Base-by-base conservation (phyloP, 2,888 invertebrate species). In the Rotaria magnacalcarata region DNA sequence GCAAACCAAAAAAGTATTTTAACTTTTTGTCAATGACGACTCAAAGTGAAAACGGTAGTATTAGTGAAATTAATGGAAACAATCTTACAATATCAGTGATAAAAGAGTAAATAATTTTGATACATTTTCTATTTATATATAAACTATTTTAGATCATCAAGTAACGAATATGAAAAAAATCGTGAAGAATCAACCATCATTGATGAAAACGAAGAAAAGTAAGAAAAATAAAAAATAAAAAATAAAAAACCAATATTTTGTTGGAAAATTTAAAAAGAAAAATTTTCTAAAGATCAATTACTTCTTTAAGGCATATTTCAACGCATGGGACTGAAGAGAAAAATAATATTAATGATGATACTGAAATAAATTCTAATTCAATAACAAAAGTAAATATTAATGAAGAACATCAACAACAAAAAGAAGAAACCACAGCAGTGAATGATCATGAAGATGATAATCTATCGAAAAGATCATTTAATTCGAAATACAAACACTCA, bases 311-410 rank as follows among this genome's bases (percentile, higher is more conserved):
- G 16, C 7, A 67, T 34, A 67, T 34, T 67, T 34, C 14, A 67
- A 67, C 41, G 8, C 14, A 67, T 67, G 67, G 34, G 34, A 67
- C 4, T 16, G 67, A 67, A 11, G 67, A 67, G 19, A 67, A 67
- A 16, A 34, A 34, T 67, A 67, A 67, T 67, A 67, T 27, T 67
- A 67, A 67, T 67, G 67, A 67, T 67, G 67, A 67, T 67, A 67
- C 5, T 14, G 19, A 10, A 60, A 27, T 27, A 60, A 27, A 60
- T 60, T 56, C 24, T 7, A 24, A 8, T 56, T 60, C 34, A 34
- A 67, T 34, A 34, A 27, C 34, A 16, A 67, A 19, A 34, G 16
- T 34, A 1, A 27, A 67, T 67, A 67, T 7, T 34, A 67, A 67
- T 67, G 34, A 34, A 19, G 67, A 19, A 67, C 19, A 16, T 16